Percentiles rank a stretch among this genome's conserved stretches.
These are phyloP conservation scores for Orussus abietinus DNA, from an alignment of 1,140 invertebrate species.

Conservation along the genomic window DNA sequence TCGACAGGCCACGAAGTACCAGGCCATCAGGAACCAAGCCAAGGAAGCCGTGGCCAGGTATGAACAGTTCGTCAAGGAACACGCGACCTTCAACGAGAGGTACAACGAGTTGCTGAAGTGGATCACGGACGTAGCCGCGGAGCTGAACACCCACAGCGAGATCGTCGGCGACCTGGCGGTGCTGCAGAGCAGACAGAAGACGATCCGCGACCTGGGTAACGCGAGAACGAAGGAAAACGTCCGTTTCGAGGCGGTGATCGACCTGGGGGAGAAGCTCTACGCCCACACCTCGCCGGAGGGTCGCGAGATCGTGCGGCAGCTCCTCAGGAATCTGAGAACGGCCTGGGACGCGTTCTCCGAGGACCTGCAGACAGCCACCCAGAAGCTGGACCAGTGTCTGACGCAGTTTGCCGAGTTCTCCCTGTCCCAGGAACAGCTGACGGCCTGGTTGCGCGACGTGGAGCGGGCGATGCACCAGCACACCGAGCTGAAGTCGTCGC, in stretches of 20 bases:
- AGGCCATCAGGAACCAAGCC: constrained; percentile 76
- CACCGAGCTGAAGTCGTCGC: constrained; percentile 82
- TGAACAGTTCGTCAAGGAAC: constrained; percentile 80
- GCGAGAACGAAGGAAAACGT: constrained; percentile 74
- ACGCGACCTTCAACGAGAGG: constrained; percentile 74
- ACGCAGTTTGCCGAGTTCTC: constrained; percentile 87
- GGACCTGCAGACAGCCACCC: constrained; percentile 70
- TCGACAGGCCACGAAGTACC: constrained; percentile 78
- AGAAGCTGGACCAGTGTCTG: constrained; percentile 83
- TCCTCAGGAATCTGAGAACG: constrained; percentile 76
- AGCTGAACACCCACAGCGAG: constrained; percentile 75
- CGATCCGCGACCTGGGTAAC: constrained; percentile 77
- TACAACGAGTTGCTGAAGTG: constrained; percentile 73
- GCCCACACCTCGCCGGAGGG: constrained; percentile 90
- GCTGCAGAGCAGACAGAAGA: constrained; percentile 80
- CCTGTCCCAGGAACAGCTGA: constrained; percentile 83
- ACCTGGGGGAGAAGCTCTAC: constrained; percentile 88
- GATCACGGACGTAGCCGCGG: constrained; percentile 66
- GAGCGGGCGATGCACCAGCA: constrained; percentile 88
- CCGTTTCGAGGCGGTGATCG: constrained; percentile 81
- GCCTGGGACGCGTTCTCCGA: constrained; percentile 87
- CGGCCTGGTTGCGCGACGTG: constrained; percentile 88
- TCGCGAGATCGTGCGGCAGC: constrained; percentile 84
- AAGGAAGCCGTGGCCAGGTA: constrained; percentile 78
- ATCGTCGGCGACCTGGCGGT: constrained; percentile 83